Conservation (phyloP, 1,140 invertebrate species). For the Mya arenaria region DNA sequence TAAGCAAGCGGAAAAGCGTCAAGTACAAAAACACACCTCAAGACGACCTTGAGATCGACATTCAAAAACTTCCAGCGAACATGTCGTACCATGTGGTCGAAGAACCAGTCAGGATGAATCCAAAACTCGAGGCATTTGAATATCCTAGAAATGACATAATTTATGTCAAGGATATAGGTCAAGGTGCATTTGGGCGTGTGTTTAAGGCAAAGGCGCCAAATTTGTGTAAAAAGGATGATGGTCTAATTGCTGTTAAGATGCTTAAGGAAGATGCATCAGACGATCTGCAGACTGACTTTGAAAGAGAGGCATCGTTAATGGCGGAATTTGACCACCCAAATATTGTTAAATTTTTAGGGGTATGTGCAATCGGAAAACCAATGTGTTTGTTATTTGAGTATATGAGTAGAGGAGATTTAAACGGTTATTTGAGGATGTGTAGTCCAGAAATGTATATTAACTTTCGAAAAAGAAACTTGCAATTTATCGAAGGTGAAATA, state of each 20-base stretch:
- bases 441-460: slow-evolving; percentile 86
- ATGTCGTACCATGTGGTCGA: slow-evolving; percentile 89
- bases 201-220: slow-evolving; percentile 96
- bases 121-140: slow-evolving; percentile 95
- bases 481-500: slow-evolving; percentile 43
- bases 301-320: slow-evolving; percentile 95
- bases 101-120: slow-evolving; percentile 84
- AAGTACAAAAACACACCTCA: slow-evolving; percentile 86
- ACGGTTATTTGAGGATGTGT: slow-evolving; percentile 92
- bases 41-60: slow-evolving; percentile 88
- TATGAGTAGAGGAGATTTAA: slow-evolving; percentile 87
- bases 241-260: slow-evolving; percentile 98
- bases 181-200: slow-evolving; percentile 97
- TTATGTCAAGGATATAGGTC: slow-evolving; percentile 95
- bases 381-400: slow-evolving; percentile 91
- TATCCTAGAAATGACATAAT: slow-evolving; percentile 98
- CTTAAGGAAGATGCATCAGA: slow-evolving; percentile 97
- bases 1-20: slow-evolving; percentile 80
- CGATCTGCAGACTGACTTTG: slow-evolving; percentile 96
- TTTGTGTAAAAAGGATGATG: slow-evolving; percentile 91
- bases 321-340: slow-evolving; percentile 93
- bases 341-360: slow-evolving; percentile 93
- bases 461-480: slow-evolving; percentile 48
- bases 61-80: slow-evolving; percentile 94
- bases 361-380: slow-evolving; percentile 90